Evolutionary conservation across 2,888 invertebrate species (phyloP).

Genomic region (Polydrusus tereticollis): DNA sequence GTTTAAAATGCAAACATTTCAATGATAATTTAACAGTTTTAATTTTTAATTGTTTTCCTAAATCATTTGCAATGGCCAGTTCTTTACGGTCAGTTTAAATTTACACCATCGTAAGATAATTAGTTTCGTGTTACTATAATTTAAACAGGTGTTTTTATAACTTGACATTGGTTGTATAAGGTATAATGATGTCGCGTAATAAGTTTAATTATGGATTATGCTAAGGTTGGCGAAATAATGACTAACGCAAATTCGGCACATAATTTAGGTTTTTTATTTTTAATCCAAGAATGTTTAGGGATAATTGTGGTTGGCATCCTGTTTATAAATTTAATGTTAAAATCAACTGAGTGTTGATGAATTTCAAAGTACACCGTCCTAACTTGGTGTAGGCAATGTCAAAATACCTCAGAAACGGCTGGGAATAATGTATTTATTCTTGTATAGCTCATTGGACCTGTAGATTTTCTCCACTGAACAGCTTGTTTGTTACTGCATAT

Average conservation of each 20-base stretch:
- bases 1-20: conserved; percentile 19
- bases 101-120: conserved; percentile 8
- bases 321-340: too few species aligned
- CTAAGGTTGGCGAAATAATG: not conserved
- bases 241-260: not conserved
- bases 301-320: too few species aligned
- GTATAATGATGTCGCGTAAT: conserved; percentile 1
- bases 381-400: too few species aligned
- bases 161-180: conserved; percentile 6
- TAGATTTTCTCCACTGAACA: not conserved
- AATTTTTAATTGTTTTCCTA: conserved; percentile 1
- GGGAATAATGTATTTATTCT: too few species aligned
- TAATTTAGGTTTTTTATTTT: too few species aligned
- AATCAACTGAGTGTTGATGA: too few species aligned
- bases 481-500: not conserved
- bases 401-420: too few species aligned
- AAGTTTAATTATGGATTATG: too few species aligned
- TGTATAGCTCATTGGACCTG: too few species aligned
- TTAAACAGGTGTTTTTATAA: conserved; percentile 6
- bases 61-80: not conserved
- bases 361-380: too few species aligned
- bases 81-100: conserved; percentile 6
- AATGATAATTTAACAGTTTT: conserved; percentile 16
- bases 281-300: too few species aligned
- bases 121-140: conserved; percentile 9